These are phyloP conservation scores for Burhinus oedicnemus DNA, from an alignment of 2,113 vertebrate genomes.

Conservation along the genomic window DNA sequence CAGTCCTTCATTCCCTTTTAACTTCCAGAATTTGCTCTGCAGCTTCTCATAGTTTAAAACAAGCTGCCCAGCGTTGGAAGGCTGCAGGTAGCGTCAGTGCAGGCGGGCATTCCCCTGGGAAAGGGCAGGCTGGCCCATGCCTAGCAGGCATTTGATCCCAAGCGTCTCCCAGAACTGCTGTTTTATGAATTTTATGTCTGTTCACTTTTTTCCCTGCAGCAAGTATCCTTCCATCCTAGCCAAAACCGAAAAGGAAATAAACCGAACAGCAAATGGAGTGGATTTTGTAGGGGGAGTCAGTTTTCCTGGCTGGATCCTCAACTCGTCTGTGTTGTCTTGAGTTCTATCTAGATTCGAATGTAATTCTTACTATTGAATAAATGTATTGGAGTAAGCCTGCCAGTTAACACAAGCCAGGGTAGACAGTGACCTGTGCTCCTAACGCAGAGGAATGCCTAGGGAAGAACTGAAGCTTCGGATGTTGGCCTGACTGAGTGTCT, in stretches of 20 bases:
- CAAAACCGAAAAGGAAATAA: not conserved
- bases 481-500: not conserved
- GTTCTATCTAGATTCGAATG: not conserved
- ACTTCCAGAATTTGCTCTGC: not conserved
- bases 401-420: not conserved
- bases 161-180: not conserved
- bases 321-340: rapidly evolving
- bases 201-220: not conserved
- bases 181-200: rapidly evolving
- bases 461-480: rapidly evolving
- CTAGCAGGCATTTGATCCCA: not conserved
- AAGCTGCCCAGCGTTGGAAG: not conserved
- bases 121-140: no score
- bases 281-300: rapidly evolving
- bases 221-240: not conserved
- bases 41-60: not conserved
- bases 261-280: not conserved
- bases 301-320: not conserved
- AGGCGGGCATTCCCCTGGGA: not conserved
- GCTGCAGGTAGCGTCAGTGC: not conserved
- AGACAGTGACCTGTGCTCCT: not conserved
- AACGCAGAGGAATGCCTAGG: not conserved
- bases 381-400: not conserved
- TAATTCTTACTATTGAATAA: not conserved
- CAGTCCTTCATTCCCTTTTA: not conserved